Evolutionary conservation across 2,888 invertebrate species (phyloP), one percentile per base, ranked within the genome.

Genomic region (Timema cristinae): DNA sequence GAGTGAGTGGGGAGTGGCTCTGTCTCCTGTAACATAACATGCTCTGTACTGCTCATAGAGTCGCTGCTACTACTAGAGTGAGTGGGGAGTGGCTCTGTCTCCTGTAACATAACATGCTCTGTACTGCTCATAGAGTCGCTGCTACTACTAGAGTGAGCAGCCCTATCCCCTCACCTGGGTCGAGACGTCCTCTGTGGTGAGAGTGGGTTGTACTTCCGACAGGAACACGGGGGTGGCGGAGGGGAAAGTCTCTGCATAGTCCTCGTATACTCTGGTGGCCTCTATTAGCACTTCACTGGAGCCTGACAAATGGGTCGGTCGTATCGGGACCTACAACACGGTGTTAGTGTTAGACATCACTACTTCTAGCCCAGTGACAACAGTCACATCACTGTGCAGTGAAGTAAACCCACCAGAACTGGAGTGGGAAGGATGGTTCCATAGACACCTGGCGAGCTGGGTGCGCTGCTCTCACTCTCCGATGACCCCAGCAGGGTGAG

Each of bases 361-460:
- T 32, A 32, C 32, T 32, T 32, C 32, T 32, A 32, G 32, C 32
- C 32, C 32, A 32, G 32, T 32, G 32, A 32, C 32, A 32, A 1
- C 32, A 32, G 32, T 32, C 2, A 32, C 32, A 32, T 32, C 4
- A 4, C 32, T 4, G 32, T 32, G 32, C 32, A 32, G 32, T 32
- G 32, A 32, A 32, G 32, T 32, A 1, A 67, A 76, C 77, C 77
- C 67, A 79, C 77, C 73, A 79, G 75, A 9, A 78, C 77, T n/a
- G 80, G 79, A 16, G 80, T 80, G 51, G 77, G 76, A 70, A 78
- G 76, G 67, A 78, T 75, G 67, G 73, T 61, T 5, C 69, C 69
- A 66, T 70, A 72, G 50, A 73, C 68, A 66, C 75, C 73, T 47
- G 77, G 75, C 72, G 76, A 72, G 32, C 76, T 71, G 67, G 74